Base-by-base conservation (phyloP, 2,113 vertebrate species). In the Zootoca vivipara region DNA sequence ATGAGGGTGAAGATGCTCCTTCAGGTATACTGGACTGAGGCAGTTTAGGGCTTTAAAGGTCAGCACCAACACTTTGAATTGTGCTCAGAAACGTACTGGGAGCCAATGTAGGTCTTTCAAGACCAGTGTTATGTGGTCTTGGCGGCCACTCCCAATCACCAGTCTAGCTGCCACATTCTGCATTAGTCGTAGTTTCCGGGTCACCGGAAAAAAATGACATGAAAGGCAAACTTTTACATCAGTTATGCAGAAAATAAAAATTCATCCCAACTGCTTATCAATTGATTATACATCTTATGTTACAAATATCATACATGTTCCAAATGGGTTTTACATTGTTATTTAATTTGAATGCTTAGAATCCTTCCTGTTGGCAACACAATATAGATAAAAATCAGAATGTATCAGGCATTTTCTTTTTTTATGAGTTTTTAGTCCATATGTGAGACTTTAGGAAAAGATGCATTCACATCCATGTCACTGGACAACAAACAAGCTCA, bases 351-450 rank as follows among this genome's bases (percentile, higher is more conserved):
- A 20, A 70, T 46, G 72, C 82, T 7, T 0, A 26, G 85, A 89
- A 2, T 0, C 58, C 24, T 75, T 79, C 10, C 1, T 7, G 82
- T 12, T 82, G 24, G 77, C 90, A 72, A 16, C 9, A 70, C 87
- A 20, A 70, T 18, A 62, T 62, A 89, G 90, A 90, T 1, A 7
- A 94, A 93, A 85, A 58, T 20, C 78, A 1, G 89, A 83, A 83
- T 77, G 72, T 84, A 70, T 22, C 5, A 87, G 87, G 83, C 0
- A 12, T 62, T 38, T 74, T 38, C 10, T 40, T 22, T 46, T 35
- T 62, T 85, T 58, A 28, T 28, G 5, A 0, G 22, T 15, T 2
- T 81, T 92, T 90, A 85, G 3, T 7, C 26, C 78, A 52, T n/a
- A 7, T 28, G n/a, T 75, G 0, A 65, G 0, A 65, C 42, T 3